Evolutionary conservation across 2,797 vertebrate species (phyloP), one percentile per base, ranked within the genome.

Genomic region (Galago senegalensis): DNA sequence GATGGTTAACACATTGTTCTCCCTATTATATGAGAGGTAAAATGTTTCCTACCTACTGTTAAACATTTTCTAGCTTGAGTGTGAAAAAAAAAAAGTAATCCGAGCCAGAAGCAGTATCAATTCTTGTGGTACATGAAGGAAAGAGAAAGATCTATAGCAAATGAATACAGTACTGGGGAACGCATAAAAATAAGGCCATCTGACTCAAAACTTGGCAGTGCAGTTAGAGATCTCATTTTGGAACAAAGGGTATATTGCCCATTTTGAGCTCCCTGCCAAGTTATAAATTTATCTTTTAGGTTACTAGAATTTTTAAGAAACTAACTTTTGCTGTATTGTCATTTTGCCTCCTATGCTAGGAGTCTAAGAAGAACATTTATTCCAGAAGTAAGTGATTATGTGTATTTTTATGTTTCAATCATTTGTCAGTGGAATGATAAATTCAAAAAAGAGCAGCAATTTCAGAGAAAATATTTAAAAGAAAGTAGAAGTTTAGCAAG

Each of bases 61-160:
- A 67, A 87, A 81, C 10, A 70, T 63, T 90, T 43, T 90, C 72
- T 43, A 80, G 63, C 21, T 82, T 81, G 25, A 83, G 37, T 53
- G 37, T 63, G 2, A 65, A 81, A 77, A 83, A 86, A 89, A 14
- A 58, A 58, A 84, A 40, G 25, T 86, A 86, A 72, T 91, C 58
- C 67, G 20, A 94, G 53, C 40, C 46, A 82, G n/a, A 83, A 90
- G 53, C 49, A 93, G n/a, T 93, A 63, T 73, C 82, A 84, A 31
- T 83, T 87, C 63, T 93, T 90, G n/a, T 1, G 40, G 23, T 56
- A 75, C 3, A 46, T 84, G 20, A 90, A 93, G 43, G 46, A 93
- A 93, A 92, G 87, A 81, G n/a, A 85, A 86, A 86, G 56, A 49
- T n/a, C 37, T n/a, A 65, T 37, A 67, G 37, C 73, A 87, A 92